Conservation (phyloP, 2,888 invertebrate species). For the Bedellia somnulentella region DNA sequence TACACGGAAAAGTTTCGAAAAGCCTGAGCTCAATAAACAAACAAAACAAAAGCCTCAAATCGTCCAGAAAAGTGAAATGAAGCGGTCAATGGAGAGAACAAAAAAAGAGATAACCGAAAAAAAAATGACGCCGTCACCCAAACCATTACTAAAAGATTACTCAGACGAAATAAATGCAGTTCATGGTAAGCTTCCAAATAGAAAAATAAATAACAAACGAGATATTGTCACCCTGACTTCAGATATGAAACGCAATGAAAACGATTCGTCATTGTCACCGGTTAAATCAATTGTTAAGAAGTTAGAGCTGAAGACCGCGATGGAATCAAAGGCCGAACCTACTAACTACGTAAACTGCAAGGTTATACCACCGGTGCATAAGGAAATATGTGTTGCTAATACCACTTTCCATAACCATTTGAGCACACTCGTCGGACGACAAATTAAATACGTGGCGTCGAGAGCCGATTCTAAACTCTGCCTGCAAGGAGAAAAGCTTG, state of each 20-base stretch:
- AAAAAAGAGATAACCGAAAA: conserved; percentile 42
- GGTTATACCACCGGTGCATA: conserved; percentile 48
- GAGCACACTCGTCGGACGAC: conserved; percentile 55
- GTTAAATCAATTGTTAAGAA: conserved; percentile 54
- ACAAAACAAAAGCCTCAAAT: conserved; percentile 50
- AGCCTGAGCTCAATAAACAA: conserved; percentile 37
- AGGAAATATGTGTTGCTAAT: conserved; percentile 48
- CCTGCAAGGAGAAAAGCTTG: conserved; percentile 34
- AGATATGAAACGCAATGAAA: conserved; percentile 35
- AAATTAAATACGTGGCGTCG: conserved; percentile 45
- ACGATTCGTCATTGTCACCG: conserved; percentile 41
- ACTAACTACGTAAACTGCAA: conserved; percentile 45
- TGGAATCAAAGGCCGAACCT: conserved; percentile 39
- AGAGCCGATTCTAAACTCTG: conserved; percentile 40
- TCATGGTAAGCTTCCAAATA: conserved; percentile 51
- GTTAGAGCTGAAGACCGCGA: conserved; percentile 46
- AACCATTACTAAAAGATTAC: conserved; percentile 41
- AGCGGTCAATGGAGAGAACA: conserved; percentile 36
- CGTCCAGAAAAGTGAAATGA: conserved; percentile 37
- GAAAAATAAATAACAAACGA: conserved; percentile 44
- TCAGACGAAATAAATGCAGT: conserved; percentile 52
- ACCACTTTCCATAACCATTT: conserved; percentile 51
- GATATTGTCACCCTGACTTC: conserved; percentile 27
- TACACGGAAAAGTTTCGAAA: conserved; percentile 33
- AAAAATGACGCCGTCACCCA: conserved; percentile 30